Evolutionary conservation across 1,140 invertebrate species (phyloP), one percentile per base, ranked within the genome.

Genomic region (Steinernema feltiae): DNA sequence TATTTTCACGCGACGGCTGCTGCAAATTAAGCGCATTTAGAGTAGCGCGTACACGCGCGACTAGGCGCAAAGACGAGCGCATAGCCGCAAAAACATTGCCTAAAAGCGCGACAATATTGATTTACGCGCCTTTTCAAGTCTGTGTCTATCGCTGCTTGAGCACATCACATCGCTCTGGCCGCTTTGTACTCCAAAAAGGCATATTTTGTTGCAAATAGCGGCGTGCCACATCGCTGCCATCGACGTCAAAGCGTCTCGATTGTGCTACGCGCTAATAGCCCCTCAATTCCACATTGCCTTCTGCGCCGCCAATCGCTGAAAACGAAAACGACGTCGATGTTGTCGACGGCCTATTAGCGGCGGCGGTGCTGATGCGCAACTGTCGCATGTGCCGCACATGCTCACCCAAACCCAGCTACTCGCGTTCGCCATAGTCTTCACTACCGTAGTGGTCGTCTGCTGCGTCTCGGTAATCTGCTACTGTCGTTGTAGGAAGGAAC

Each of bases 81-180:
- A 63, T 63, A 63, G 7, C 53, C 53, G 53, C n/a, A 63, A 63
- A 63, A 63, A 63, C 53, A 63, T 63, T n/a, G 53, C 15, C 53
- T 18, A 63, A 63, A 63, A 63, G 53, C 53, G 53, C 53, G 24
- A 21, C 53, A 27, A 27, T 63, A 63, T 63, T 63, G 53, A 63
- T 63, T 63, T 63, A 63, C 53, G 53, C 15, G 53, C 24, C 7
- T 46, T n/a, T 7, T 27, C 53, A 18, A 41, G 35, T 27, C 53
- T 63, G 53, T 63, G 53, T 63, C 24, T n/a, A n/a, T n/a, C n/a
- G n/a, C n/a, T n/a, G n/a, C n/a, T n/a, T n/a, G n/a, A n/a, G n/a
- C n/a, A n/a, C n/a, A n/a, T n/a, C n/a, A n/a, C n/a, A n/a, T n/a
- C n/a, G n/a, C n/a, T n/a, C n/a, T n/a, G n/a, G n/a, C n/a, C n/a